Evolutionary conservation across 2,797 vertebrate species (phyloP), one percentile per base, ranked within the genome.

Genomic region (Fistularia commersonii): DNA sequence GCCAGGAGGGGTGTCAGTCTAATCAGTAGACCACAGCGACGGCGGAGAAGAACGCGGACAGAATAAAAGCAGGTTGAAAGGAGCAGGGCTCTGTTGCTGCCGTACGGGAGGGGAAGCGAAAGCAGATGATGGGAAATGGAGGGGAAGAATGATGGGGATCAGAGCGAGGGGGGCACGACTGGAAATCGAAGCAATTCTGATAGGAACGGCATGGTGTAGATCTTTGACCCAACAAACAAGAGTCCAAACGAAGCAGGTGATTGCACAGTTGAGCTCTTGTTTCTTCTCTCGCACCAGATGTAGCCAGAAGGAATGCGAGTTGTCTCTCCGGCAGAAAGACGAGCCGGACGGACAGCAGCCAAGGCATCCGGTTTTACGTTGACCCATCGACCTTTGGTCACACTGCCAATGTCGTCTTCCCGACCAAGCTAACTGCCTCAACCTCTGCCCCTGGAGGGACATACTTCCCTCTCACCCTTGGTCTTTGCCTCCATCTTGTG

Each of bases 1-100:
- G 40, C 3, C 14, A 15, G 8, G 47, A 48, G 39, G 51, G 47
- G 37, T 45, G 42, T 33, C 23, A 11, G 51, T 68, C 66, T 74
- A 79, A 83, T 85, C 77, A 82, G 77, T 61, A 74, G 69, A n/a
- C n/a, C n/a, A n/a, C n/a, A n/a, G 65, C 62, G 80, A 80, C 63
- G 59, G 65, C 76, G 79, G 72, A 74, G 71, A 74, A 70, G 71
- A 53, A 64, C 51, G 67, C 77, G 80, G 57, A 66, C 61, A 3
- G 63, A 81, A 80, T 81, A 77, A 78, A 74, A 54, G 49, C 44
- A 33, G 56, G 61, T 75, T 70, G 59, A 74, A 74, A 57, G 57
- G 11, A 1, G 12, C 47, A 46, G 40, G 9, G 15, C 43, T 58
- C 51, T 49, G 55, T 61, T 60, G 59, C 69, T 63, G 66, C 41